Evolutionary conservation across 2,888 invertebrate genomes (phyloP).

Genomic region (Drosophila kanekoi): DNA sequence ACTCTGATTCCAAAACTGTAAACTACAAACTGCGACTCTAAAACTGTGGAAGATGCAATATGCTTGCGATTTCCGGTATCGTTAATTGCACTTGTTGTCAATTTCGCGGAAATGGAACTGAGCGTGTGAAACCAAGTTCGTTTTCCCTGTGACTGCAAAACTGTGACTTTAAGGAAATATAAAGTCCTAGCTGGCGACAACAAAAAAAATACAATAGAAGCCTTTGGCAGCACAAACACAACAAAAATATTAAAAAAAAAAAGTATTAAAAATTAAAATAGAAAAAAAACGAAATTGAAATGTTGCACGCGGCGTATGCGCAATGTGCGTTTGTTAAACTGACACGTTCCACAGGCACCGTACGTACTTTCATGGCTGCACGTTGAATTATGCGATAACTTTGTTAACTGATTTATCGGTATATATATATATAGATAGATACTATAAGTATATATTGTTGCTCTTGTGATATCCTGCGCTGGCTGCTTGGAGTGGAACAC

Average conservation of each 20-base stretch:
- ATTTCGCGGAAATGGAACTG: too few species aligned
- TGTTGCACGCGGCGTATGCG: constrained; percentile 27
- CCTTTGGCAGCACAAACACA: neutral
- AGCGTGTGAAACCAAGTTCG: too few species aligned
- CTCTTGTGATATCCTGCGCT: constrained; percentile 15
- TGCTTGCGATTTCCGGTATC: neutral
- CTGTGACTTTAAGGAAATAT: neutral
- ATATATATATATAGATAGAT: too few species aligned
- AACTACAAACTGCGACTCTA: neutral
- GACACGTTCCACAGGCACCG: neutral
- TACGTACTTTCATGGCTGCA: constrained; percentile 27
- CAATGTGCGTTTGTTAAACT: neutral
- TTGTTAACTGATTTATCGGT: constrained; percentile 9
- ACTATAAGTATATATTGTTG: neutral
- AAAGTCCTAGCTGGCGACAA: neutral
- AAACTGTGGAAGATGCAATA: neutral
- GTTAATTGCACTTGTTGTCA: too few species aligned
- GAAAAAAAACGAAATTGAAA: constrained; percentile 57
- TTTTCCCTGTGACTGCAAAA: neutral
- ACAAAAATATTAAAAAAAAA: constrained; percentile 10
- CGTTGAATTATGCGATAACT: neutral
- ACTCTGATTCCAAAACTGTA: neutral
- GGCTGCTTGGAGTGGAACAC: constrained; percentile 48
- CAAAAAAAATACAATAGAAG: too few species aligned
- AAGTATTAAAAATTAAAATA: too few species aligned